phyloP scores from a whole-genome alignment of 1,140 invertebrate genomes.

The Oscheius sp. region DNA sequence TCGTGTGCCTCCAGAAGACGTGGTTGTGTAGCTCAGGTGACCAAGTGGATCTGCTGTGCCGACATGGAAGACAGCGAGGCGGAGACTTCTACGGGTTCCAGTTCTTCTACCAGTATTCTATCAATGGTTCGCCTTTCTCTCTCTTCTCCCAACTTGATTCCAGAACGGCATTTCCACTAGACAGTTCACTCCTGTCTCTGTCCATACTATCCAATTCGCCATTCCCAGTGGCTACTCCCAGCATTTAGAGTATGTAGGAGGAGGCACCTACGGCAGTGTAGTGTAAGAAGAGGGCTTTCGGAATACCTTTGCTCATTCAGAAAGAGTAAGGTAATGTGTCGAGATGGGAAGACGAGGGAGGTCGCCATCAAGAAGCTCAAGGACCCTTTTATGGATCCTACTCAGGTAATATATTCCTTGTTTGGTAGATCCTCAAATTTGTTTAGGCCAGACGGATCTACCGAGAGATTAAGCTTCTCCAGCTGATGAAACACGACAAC shows the following conservation, averaged over 20 bases:
- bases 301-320: slow-evolving; percentile 18
- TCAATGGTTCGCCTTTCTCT: no score
- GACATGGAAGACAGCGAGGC: no score
- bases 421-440: neutral
- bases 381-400: slow-evolving; percentile 45
- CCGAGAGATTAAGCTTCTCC: slow-evolving; percentile 54
- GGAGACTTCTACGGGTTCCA: no score
- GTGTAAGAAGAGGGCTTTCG: slow-evolving; percentile 45
- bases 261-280: slow-evolving; percentile 60
- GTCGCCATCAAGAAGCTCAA: slow-evolving; percentile 59
- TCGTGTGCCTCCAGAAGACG: no score
- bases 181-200: slow-evolving; percentile 32
- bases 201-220: slow-evolving; percentile 49
- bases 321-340: slow-evolving; percentile 45
- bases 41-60: no score
- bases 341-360: slow-evolving; percentile 18
- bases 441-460: slow-evolving; percentile 51
- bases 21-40: no score
- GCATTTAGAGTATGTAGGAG: slow-evolving; percentile 45
- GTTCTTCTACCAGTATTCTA: no score
- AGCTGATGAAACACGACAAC: slow-evolving; percentile 58
- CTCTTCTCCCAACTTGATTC: no score
- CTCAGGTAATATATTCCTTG: slow-evolving; percentile 22
- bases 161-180: slow-evolving; percentile 8
- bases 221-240: slow-evolving; percentile 47